phyloP scores from a whole-genome alignment of 1,140 invertebrate genomes.

The Tetraneura akinire region DNA sequence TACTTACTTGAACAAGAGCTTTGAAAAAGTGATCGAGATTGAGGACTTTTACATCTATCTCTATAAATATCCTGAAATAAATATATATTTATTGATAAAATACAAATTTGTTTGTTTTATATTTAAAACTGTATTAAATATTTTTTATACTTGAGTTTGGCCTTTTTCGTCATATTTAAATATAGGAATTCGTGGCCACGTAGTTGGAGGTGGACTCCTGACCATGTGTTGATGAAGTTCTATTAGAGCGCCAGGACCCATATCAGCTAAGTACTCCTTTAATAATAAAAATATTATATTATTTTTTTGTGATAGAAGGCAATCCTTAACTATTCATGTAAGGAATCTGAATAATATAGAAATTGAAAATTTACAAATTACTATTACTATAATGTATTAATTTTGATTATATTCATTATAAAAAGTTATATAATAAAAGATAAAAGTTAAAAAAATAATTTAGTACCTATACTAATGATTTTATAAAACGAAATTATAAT shows the following conservation, averaged over 20 bases:
- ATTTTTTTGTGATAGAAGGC: neutral
- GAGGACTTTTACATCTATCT: constrained; percentile 42
- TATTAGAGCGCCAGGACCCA: constrained; percentile 69
- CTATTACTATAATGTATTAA: no score
- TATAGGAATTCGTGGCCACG: constrained; percentile 63
- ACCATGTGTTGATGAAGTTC: constrained; percentile 82
- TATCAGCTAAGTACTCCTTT: constrained; percentile 54
- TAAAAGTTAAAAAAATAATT: no score
- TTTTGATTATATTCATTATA: no score
- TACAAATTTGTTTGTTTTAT: no score
- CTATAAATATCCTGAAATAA: constrained; percentile 29
- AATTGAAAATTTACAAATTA: no score
- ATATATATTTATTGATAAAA: neutral
- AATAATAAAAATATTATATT: neutral
- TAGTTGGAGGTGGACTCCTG: constrained; percentile 75
- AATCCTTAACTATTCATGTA: no score
- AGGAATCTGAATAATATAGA: neutral
- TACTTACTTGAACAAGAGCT: constrained; percentile 43
- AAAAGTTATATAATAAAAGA: no score
- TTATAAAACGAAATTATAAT: no score
- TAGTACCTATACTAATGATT: no score
- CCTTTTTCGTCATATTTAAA: constrained; percentile 38
- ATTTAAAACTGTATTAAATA: neutral
- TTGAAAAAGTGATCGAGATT: constrained; percentile 8
- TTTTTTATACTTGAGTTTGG: constrained; percentile 11